Conservation (phyloP, 1,140 invertebrate genomes). For the Papilio dardanus region DNA sequence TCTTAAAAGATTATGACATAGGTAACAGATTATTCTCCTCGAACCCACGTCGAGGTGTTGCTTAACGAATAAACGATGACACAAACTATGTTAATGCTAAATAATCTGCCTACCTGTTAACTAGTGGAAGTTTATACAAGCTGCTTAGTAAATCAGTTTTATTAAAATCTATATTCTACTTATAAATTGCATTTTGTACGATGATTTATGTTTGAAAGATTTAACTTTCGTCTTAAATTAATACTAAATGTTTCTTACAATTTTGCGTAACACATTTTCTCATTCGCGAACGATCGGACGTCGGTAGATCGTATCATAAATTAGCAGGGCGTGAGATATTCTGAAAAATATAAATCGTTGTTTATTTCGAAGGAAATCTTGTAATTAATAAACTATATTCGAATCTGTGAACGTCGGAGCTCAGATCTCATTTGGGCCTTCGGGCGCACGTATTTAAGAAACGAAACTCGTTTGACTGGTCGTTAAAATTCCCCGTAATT, state of each 20-base stretch:
- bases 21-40: slow-evolving; percentile 39
- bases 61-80: slow-evolving; percentile 40
- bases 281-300: slow-evolving; percentile 21
- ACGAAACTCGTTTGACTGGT: slow-evolving; percentile 67
- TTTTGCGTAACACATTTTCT: slow-evolving; percentile 13
- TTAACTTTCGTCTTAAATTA: no score
- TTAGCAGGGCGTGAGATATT: slow-evolving; percentile 33
- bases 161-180: neutral
- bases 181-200: neutral
- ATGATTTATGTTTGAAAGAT: neutral
- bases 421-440: slow-evolving; percentile 59
- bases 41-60: slow-evolving; percentile 41
- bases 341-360: slow-evolving; percentile 41
- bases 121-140: slow-evolving; percentile 9
- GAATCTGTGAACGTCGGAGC: slow-evolving; percentile 44
- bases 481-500: slow-evolving; percentile 72
- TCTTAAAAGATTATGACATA: slow-evolving; percentile 42
- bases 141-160: neutral
- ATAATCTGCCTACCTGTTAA: slow-evolving; percentile 24
- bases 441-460: slow-evolving; percentile 55
- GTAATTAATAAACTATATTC: slow-evolving; percentile 49
- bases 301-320: slow-evolving; percentile 22
- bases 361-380: slow-evolving; percentile 44
- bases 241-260: neutral
- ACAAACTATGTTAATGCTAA: slow-evolving; percentile 37